Evolutionary conservation across 2,113 vertebrate genomes (phyloP).

Genomic region (Seriola rivoliana): DNA sequence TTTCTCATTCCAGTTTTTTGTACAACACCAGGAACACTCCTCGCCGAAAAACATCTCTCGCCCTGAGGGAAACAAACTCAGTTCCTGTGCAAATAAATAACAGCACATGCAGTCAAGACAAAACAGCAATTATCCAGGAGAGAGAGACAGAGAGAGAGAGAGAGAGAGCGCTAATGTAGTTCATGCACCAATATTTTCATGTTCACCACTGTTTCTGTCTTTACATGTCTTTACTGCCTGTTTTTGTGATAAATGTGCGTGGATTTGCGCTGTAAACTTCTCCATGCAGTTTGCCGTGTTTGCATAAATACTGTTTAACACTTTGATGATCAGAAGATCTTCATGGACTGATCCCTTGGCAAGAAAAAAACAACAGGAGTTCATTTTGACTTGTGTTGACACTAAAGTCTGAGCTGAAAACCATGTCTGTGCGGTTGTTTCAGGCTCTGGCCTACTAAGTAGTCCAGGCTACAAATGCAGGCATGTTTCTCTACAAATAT

Average conservation of each 20-base stretch:
- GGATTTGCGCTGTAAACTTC: conserved; percentile 56
- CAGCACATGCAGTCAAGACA: conserved; percentile 79
- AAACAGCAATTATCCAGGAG: conserved; percentile 88
- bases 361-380: conserved; percentile 62
- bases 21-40: conserved; percentile 34
- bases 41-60: conserved; percentile 58
- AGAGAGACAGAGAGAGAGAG: conserved; percentile 66
- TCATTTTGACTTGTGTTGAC: conserved; percentile 68
- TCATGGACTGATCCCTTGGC: conserved; percentile 65
- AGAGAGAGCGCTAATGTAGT: conserved; percentile 62
- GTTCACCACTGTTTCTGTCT: conserved; percentile 61
- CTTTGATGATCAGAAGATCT: conserved; percentile 68
- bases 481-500: conserved; percentile 77
- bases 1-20: conserved; percentile 26
- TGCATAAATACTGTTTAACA: conserved; percentile 71
- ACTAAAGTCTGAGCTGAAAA: conserved; percentile 68
- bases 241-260: conserved; percentile 47
- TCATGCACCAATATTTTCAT: conserved; percentile 74
- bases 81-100: conserved; percentile 82
- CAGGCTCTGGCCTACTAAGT: conserved; percentile 58
- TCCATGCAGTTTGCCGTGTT: conserved; percentile 52
- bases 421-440: conserved; percentile 57
- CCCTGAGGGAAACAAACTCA: conserved; percentile 71
- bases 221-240: conserved; percentile 64
- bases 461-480: conserved; percentile 73